Evolutionary conservation across 64 coral and sea anemone genomes (phyloP), one percentile per base, ranked within the genome.

Genomic region (Actinia equina): DNA sequence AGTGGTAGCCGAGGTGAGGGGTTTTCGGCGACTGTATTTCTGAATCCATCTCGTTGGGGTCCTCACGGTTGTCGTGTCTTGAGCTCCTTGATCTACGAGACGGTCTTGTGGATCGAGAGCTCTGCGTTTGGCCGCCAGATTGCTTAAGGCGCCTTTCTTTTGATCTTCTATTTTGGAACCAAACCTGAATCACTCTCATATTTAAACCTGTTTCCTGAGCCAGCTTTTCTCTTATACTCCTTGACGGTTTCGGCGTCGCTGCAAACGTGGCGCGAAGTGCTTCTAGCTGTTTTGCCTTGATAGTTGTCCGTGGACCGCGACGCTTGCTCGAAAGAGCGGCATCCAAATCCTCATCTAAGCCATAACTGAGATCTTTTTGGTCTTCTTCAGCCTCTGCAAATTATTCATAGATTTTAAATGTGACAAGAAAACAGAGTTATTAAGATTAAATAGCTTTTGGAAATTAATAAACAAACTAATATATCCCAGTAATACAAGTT

Each of bases 171-270:
- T 99, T 99, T 87, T 99, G 97, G 61, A 99, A 99, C 97, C 97
- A 99, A 46, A 99, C 97, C 91, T 99, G 97, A 90, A 99, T 99
- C 15, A 99, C 97, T 88, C 97, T 87, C 97, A 99, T 99, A 85
- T 95, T 95, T 62, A 99, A 56, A 0, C 97, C 97, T 6, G 97
- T 99, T 71, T 99, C 97, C 71, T 99, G 93, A 17, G 97, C 97
- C 7, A 99, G 84, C 87, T 99, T 99, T 82, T 99, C 97, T 54
- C 97, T 79, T 59, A 99, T 99, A 76, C 92, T 95, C 56, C 97
- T 69, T 19, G 97, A 94, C 2, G 97, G 97, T 84, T 99, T 99
- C 52, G 97, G 97, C 3, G 97, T 99, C 60, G 97, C 97, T 15
- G 97, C 90, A 77, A 99, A 99, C 19, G 97, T 95, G 37, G 97